Evolutionary conservation across 1,140 invertebrate species (phyloP), one percentile per base, ranked within the genome.

Genomic region (Colletes gigas): DNA sequence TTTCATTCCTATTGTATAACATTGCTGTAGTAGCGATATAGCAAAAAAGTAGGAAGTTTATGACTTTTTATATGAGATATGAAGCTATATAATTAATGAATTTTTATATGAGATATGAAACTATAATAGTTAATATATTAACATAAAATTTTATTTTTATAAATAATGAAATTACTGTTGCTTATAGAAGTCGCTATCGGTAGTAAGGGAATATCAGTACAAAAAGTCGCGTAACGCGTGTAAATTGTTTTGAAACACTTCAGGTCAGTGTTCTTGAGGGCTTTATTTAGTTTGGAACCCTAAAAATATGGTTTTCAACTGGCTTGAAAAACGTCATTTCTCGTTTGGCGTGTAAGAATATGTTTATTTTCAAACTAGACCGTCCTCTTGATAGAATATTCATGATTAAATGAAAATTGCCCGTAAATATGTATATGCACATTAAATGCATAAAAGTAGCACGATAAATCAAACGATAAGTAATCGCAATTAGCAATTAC

Each of bases 61-160:
- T 59, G 19, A 57, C 52, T 57, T n/a, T 73, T 59, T 74, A 75
- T 69, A 52, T 52, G 14, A 15, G 12, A 47, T 73, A 70, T 82
- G 62, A 62, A 47, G 6, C 10, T 72, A 70, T 19, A 47, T 60
- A 30, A 30, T 30, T 30, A 30, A 41, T 59, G 19, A 57, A 44
- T 57, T n/a, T 73, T 59, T 74, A 75, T 69, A 52, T 52, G 14
- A 15, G 12, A 47, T 73, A 70, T 82, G 62, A 62, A 47, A 8
- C 10, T 72, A 70, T 19, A 47, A 47, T 60, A 44, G 52, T 60
- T 80, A 47, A 59, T 75, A 41, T 75, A 67, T 67, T 1, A 12
- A 59, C 12, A 52, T 17, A 3, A 21, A 67, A 75, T 80, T 69
- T n/a, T 39, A n/a, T 72, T 52, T 81, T 66, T 81, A 80, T 72